Evolutionary conservation across 2,113 vertebrate genomes (phyloP).

Genomic region (Hydropotes inermis): DNA sequence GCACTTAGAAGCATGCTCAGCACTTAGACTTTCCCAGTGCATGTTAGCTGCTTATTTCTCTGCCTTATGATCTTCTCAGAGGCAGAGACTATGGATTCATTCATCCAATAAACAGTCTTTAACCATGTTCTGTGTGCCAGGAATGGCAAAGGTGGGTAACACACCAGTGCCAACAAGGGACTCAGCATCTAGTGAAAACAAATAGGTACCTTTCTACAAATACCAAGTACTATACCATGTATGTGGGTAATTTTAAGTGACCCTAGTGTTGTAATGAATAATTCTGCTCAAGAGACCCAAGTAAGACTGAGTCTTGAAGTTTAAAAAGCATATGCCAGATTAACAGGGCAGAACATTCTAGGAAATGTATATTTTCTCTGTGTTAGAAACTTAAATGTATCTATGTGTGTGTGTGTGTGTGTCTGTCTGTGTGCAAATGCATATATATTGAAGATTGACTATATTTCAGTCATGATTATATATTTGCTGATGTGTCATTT

Average conservation of each 20-base stretch:
- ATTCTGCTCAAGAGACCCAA: not conserved
- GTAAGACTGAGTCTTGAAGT: not conserved
- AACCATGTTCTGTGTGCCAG: not conserved
- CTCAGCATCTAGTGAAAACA: not conserved
- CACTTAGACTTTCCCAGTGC: not conserved
- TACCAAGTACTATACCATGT: not conserved
- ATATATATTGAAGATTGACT: not conserved
- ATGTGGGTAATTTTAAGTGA: not conserved
- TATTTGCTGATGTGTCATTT: not conserved
- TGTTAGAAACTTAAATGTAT: not conserved
- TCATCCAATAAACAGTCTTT: not conserved
- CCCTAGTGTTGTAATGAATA: not conserved
- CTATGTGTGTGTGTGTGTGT: not conserved
- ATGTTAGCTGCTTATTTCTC: not conserved
- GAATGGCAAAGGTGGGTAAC: not conserved
- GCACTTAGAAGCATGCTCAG: not conserved
- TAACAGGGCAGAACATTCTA: not conserved
- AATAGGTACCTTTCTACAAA: not conserved
- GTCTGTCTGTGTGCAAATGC: not conserved
- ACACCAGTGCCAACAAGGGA: not conserved
- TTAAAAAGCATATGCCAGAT: not conserved
- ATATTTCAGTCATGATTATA: not conserved
- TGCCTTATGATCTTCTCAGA: not conserved
- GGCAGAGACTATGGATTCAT: not conserved
- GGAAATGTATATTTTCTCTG: not conserved